Conservation (phyloP, 2,797 vertebrate species). For the Takifugu rubripes region DNA sequence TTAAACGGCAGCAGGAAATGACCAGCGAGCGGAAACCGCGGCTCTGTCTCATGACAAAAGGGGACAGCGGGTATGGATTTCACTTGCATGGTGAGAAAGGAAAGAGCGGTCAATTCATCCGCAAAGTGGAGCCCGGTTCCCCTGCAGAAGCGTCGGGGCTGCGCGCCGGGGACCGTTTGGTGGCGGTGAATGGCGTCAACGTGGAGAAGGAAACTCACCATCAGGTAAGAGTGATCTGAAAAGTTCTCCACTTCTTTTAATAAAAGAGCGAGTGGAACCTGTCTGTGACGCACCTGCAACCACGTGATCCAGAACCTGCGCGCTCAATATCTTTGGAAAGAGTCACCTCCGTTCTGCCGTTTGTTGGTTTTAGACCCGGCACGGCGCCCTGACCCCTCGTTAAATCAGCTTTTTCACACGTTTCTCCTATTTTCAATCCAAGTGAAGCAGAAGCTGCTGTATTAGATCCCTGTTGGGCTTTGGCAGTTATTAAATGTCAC, state of each 20-base stretch:
- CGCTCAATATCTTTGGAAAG: too few relatives aligned
- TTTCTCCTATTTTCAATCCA: too few relatives aligned
- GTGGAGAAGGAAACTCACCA: constrained; percentile 95
- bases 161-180: constrained; percentile 86
- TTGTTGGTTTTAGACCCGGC: too few relatives aligned
- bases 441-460: too few relatives aligned
- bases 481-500: too few relatives aligned
- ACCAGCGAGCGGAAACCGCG: constrained; percentile 84
- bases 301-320: too few relatives aligned
- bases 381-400: too few relatives aligned
- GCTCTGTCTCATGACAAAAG: constrained; percentile 85
- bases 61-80: constrained; percentile 89
- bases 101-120: constrained; percentile 93
- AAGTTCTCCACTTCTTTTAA: background rate
- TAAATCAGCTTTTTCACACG: too few relatives aligned
- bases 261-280: background rate
- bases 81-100: constrained; percentile 97
- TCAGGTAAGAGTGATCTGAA: constrained; percentile 76
- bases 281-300: too few relatives aligned
- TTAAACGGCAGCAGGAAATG: constrained; percentile 62
- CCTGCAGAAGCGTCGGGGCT: constrained; percentile 88
- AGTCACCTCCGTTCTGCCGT: too few relatives aligned
- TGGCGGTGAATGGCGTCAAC: constrained; percentile 90
- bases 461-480: too few relatives aligned
- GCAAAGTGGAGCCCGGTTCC: constrained; percentile 89